Base-by-base conservation (phyloP, 2,888 invertebrate genomes). In the Microplitis manilae region DNA sequence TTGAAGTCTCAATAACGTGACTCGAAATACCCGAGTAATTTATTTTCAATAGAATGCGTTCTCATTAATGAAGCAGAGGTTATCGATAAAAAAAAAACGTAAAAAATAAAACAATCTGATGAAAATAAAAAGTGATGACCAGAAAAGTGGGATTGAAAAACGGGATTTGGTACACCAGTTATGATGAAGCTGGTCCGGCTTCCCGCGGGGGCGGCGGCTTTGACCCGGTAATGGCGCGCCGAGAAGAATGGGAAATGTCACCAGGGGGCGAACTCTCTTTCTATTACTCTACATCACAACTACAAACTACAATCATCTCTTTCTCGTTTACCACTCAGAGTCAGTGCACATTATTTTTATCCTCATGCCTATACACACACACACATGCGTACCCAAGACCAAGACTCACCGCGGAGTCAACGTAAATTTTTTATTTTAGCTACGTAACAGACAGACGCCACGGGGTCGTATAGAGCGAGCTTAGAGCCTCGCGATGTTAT, bases 241-340 rank as follows among this genome's bases (percentile, higher is more conserved):
- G 87, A 88, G 87, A 89, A 89, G 89, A 89, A 89, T 89, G 88
- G 87, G 87, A 89, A 87, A 87, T 89, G 89, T 89, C 89, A 88
- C 89, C 87, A 89, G 89, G 89, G 89, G 89, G 89, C 83, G 86
- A 86, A 82, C 79, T 50, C 30, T 50, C 50, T 13, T 13, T 50
- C 50, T 50, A 13, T 79, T 81, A 78, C 79, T 80, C 80, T 77
- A 74, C 84, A 81, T 81, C 82, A 73, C 69, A 69, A 13, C 38
- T 17, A 74, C 68, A 81, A 69, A 13, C 38, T 17, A 74, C 68
- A 81, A 75, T 77, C 78, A 30, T 30, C 30, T 30, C 30, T 30
- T 30, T 30, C 30, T 30, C 30, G 30, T 30, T 30, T 30, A 30
- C 30, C 4, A 20, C 30, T 30, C 30, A 30, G 30, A 30, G 30